Conservation (phyloP, 2,113 vertebrate species). For the Salvator merianae region DNA sequence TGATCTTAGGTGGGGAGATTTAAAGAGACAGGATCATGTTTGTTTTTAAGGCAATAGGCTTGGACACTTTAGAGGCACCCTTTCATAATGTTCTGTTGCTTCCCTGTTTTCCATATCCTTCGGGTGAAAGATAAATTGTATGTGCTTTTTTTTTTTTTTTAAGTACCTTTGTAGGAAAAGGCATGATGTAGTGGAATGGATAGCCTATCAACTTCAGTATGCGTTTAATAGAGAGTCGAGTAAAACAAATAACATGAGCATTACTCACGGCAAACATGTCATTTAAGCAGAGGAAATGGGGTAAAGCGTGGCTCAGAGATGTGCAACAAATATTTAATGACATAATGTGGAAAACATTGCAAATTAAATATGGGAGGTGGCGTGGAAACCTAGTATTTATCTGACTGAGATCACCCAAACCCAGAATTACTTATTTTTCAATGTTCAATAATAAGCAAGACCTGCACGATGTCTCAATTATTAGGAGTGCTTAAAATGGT, state of each 20-base stretch:
- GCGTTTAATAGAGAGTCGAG: slow-evolving; percentile 15
- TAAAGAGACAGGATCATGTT: slow-evolving; percentile 75
- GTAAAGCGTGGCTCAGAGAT: background rate
- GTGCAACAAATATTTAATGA: background rate
- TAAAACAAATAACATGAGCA: background rate
- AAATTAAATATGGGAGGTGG: background rate
- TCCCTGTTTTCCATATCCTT: slow-evolving; percentile 27
- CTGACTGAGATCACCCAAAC: slow-evolving; percentile 7
- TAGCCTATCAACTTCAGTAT: slow-evolving; percentile 1
- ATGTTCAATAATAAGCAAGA: background rate
- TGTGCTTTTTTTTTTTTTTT: background rate
- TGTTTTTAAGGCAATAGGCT: slow-evolving; percentile 54
- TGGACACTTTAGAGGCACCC: slow-evolving; percentile 43
- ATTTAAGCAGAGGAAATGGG: slow-evolving; percentile 35
- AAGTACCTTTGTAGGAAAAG: slow-evolving; percentile 1
- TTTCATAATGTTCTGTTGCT: slow-evolving; percentile 38
- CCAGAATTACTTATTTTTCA: background rate
- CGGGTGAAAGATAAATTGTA: slow-evolving; percentile 20
- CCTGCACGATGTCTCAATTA: too few relatives aligned
- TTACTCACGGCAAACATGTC: slow-evolving; percentile 35
- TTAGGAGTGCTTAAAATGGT: too few relatives aligned
- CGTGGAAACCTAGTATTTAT: slow-evolving; percentile 1
- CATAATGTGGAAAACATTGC: fast-evolving
- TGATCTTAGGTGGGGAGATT: slow-evolving; percentile 73
- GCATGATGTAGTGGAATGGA: background rate